Evolutionary conservation across 2,888 invertebrate species (phyloP), one percentile per base, ranked within the genome.

Genomic region (Pristionchus mayeri): DNA sequence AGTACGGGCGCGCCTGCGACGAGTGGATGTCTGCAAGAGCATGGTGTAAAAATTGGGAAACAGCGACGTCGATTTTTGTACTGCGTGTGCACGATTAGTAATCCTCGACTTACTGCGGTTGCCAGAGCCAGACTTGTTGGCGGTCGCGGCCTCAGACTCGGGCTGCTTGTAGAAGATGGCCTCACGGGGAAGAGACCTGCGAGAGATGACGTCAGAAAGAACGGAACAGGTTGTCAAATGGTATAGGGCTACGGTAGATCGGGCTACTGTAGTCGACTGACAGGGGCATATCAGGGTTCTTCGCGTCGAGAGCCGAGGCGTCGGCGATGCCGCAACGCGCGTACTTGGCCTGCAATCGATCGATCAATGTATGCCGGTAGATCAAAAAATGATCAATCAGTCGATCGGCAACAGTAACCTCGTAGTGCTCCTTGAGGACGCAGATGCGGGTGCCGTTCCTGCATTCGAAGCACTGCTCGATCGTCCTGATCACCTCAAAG

Each of bases 211-310:
- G 50, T 50, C 30, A 78, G n/a, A n/a, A n/a, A n/a, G n/a, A n/a
- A n/a, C n/a, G n/a, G n/a, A n/a, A n/a, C n/a, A n/a, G n/a, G 40
- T 71, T n/a, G n/a, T 37, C 40, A 27, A 71, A 37, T 0, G 37
- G 6, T 2, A 9, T 24, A 6, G 27, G 11, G 24, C 7, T 60
- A 60, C 57, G 57, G 57, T 60, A 60, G 57, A n/a, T 0, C 27
- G 13, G 57, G 27, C 2, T 60, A 60, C 57, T 24, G 57, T 60
- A 60, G 24, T 54, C 54, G 54, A 54, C 57, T n/a, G 30, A 80
- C 80, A 80, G 80, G 40, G 80, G 80, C 80, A 80, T 80, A 3
- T 54, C 80, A 34, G 80, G 80, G 40, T 80, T 37, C 80, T 80
- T 80, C 54, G 80, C 80, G 54, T 80, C 80, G 37, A 50, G 37